These are phyloP conservation scores for Leucoma salicis DNA, from an alignment of 2,888 invertebrate genomes.

Conservation along the genomic window DNA sequence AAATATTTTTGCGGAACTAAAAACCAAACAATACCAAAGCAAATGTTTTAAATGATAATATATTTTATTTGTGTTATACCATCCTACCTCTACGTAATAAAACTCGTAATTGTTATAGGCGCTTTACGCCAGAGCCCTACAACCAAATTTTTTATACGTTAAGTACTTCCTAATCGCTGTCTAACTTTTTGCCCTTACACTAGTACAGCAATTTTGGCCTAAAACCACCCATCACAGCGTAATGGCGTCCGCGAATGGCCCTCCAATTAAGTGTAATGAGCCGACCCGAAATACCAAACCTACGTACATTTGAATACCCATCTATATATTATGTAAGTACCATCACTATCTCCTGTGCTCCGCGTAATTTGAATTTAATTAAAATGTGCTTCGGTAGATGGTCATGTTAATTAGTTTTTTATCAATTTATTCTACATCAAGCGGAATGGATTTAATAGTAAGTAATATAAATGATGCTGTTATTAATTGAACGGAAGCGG, in stretches of 20 bases:
- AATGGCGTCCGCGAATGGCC: constrained; percentile 74
- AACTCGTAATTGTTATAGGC: constrained; percentile 25
- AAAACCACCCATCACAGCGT: constrained; percentile 61
- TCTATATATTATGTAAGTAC: constrained; percentile 11
- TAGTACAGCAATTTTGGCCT: constrained; percentile 59
- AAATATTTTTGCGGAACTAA: too few relatives aligned
- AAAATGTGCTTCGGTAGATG: constrained; percentile 6
- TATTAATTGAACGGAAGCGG: constrained; percentile 1
- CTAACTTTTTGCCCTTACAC: constrained; percentile 60
- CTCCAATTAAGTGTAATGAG: constrained; percentile 81
- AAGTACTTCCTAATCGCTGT: constrained; percentile 39
- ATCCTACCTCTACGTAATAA: too few relatives aligned
- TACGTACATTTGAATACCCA: constrained; percentile 55
- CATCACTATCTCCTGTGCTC: constrained; percentile 7
- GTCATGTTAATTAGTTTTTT: constrained; percentile 8
- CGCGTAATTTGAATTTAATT: constrained; percentile 12
- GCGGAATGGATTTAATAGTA: background rate
- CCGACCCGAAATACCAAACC: constrained; percentile 52
- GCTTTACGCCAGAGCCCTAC: constrained; percentile 8
- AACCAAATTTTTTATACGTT: constrained; percentile 38
- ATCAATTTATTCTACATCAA: background rate
- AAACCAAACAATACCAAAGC: too few relatives aligned
- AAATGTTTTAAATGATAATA: too few relatives aligned
- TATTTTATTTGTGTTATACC: too few relatives aligned
- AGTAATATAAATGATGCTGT: constrained; percentile 3